Evolutionary conservation across 2,113 vertebrate genomes (phyloP), one percentile per base, ranked within the genome.

Genomic region (Chaenocephalus aceratus): DNA sequence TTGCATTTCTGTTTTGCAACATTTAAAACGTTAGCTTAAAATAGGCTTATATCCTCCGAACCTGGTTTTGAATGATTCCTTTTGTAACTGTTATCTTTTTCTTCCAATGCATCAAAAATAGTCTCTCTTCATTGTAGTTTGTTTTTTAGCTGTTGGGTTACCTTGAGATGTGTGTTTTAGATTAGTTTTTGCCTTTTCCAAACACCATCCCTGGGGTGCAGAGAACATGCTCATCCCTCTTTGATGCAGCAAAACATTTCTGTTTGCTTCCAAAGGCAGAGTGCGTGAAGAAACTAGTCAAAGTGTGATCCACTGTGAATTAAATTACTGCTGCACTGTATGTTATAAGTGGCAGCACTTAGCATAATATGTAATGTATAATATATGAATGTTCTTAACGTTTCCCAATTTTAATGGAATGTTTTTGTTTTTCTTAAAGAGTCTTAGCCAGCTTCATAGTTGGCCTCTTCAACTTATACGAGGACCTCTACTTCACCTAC

Each of bases 401-500:
- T 26, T 13, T 44, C 3, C 12, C 36, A 5, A 18, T 65, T 77
- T 65, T 67, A 54, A 53, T 72, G 1, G 49, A 26, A 2, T 59
- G 10, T 56, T 68, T 41, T 26, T 82, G 66, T 79, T 14, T 46
- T 66, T 73, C 67, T 78, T 87, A 0, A 90, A 99, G 98, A 34
- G 67, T 97, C 78, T 93, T 99, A 91, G 95, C 96, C 51, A 98
- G 95, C 89, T 99, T 99, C 87, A 96, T 99, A 46, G 94, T 96
- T 2, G 97, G 97, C 0, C 96, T 99, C 48, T 98, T 99, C 93
- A 96, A 96, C 89, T 91, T 99, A 51, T 99, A 98, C 46, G 97
- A 99, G 85, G 97, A 99, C 83, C 93, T 99, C 30, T 98, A 96
- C 91, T 99, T 99, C 93, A 99, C 98, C 7, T 99, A 99, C 90